Evolutionary conservation across 92 coral and sea anemone genomes (phyloP).

Genomic region (Phenganax stokvisi): DNA sequence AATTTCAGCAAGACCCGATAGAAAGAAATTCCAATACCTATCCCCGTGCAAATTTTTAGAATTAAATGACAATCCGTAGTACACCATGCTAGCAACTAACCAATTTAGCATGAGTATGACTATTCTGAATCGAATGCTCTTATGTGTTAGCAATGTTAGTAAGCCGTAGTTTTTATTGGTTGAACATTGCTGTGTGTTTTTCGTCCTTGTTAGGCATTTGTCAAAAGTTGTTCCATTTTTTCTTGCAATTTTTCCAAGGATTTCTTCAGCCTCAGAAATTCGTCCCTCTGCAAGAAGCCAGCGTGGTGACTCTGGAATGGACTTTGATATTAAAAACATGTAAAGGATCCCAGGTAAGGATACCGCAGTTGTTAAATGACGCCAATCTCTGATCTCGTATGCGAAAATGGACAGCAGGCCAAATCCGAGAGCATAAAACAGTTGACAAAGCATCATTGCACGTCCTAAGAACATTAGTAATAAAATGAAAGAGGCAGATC

Average conservation of each 20-base stretch:
- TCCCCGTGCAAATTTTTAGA: constrained; percentile 57
- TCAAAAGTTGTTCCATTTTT: constrained; percentile 45
- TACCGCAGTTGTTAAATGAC: constrained; percentile 52
- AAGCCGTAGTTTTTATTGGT: constrained; percentile 47
- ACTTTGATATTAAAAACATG: constrained; percentile 41
- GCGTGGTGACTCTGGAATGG: constrained; percentile 78
- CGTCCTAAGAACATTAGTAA: constrained; percentile 44
- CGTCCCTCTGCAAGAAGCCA: constrained; percentile 76
- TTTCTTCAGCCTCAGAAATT: constrained; percentile 67
- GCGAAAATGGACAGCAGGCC: constrained; percentile 63
- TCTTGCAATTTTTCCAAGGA: constrained; percentile 56
- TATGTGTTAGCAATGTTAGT: constrained; percentile 62
- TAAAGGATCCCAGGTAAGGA: constrained; percentile 58
- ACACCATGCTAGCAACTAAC: constrained; percentile 49
- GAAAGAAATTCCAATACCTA: constrained; percentile 56
- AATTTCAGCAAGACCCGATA: constrained; percentile 52
- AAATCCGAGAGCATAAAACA: constrained; percentile 61
- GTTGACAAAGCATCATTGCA: constrained; percentile 58
- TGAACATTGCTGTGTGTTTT: not conserved
- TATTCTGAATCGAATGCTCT: constrained; percentile 53
- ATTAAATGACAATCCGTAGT: constrained; percentile 62
- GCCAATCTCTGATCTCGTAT: constrained; percentile 68
- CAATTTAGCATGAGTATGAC: constrained; percentile 58
- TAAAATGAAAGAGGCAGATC: too few species aligned
- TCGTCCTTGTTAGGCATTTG: not conserved